Conservation (phyloP, 2,113 vertebrate species). For the Maccullochella peelii region DNA sequence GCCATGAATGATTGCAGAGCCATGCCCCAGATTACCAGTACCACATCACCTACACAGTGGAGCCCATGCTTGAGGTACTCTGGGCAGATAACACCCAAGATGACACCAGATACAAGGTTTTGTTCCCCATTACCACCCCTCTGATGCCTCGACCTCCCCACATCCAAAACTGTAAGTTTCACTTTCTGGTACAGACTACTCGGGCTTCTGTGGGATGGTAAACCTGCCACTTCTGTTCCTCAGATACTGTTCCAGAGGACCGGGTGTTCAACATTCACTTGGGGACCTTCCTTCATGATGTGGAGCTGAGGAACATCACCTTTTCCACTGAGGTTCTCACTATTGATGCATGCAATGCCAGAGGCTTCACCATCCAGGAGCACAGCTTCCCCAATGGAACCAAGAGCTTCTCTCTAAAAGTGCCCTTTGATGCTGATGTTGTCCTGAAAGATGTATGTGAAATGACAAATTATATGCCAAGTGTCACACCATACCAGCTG, state of each 20-base stretch:
- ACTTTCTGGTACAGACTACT: rapidly evolving
- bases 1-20: conserved; percentile 76
- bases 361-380: conserved; percentile 75
- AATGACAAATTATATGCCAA: neutral
- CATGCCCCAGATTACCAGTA: conserved; percentile 77
- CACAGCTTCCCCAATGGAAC: conserved; percentile 77
- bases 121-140: conserved; percentile 83
- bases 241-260: conserved; percentile 72
- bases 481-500: neutral
- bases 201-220: rapidly evolving
- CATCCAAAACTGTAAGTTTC: conserved; percentile 66
- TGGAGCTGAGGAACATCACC: conserved; percentile 84
- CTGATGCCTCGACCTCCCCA: conserved; percentile 57
- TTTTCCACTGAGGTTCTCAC: conserved; percentile 70
- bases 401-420: conserved; percentile 77
- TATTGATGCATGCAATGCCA: conserved; percentile 71
- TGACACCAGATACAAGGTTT: conserved; percentile 79
- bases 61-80: conserved; percentile 83
- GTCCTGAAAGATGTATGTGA: conserved; percentile 82
- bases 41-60: conserved; percentile 77
- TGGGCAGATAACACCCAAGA: conserved; percentile 63
- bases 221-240: rapidly evolving
- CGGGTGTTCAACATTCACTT: conserved; percentile 78
- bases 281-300: conserved; percentile 86
- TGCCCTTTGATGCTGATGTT: conserved; percentile 77